Base-by-base conservation (phyloP, 2,797 vertebrate species). In the Decapterus maruadsi region DNA sequence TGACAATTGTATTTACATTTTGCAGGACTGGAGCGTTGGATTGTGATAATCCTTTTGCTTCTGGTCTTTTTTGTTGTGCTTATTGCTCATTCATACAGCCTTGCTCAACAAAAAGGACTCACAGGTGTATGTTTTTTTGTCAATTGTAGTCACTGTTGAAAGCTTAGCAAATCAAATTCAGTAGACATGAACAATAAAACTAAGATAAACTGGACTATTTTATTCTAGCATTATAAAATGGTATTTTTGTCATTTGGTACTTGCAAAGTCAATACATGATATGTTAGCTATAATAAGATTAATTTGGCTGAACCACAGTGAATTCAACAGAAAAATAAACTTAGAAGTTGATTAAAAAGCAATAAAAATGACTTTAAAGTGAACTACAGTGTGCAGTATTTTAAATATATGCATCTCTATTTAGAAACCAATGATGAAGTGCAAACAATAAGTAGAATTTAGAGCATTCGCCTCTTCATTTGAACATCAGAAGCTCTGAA, bases 11-110 rank as follows among this genome's bases (percentile, higher is more conserved):
- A 43, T 83, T 86, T 86, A 75, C 20, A 54, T 83, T 77, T 62
- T 74, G 68, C 70, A 64, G 68, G 67, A 86, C 58, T 65, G 58
- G 4, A 20, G 40, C 51, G 75, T 75, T 22, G 13, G 53, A 75
- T 83, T 78, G 42, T 22, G 36, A 50, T 82, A 83, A 90, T 89
- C 86, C 57, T 3, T 71, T 86, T 79, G 54, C 76, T 79, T 81
- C 65, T 68, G 79, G 70, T 78, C 56, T 58, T 34, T 50, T 72
- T 58, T 66, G 36, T 67, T 78, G 16, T 45, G 42, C 16, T 51
- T n/a, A n/a, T n/a, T 38, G 5, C 12, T 64, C 9, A 50, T 29
- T 75, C n/a, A 29, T 63, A 42, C 1, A 1, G 14, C 16, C 14
- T 46, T 20, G 45, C 45, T 16, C 19, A 64, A 63, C 17, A 72